Base-by-base conservation (phyloP, 2,113 vertebrate species). In the Salvator merianae region DNA sequence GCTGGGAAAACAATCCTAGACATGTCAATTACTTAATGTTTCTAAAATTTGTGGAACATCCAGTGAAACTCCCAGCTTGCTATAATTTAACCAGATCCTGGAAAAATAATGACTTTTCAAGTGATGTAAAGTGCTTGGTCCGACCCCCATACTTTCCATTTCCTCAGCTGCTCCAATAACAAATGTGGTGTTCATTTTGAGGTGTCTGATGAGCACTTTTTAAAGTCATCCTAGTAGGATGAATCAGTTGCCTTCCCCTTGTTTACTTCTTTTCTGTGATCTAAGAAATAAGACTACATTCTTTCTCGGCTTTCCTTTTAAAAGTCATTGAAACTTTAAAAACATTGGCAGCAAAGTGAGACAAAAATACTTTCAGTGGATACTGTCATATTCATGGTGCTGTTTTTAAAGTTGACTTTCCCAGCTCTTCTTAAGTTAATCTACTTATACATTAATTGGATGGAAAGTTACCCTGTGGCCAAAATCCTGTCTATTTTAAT, bases 11-110 rank as follows among this genome's bases (percentile, higher is more conserved):
- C 77, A 75, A 85, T 68, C 30, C 70, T 78, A 81, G 71, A 69
- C 78, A 75, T 40, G 59, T 63, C 71, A 75, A 75, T 84, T 77
- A 84, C 74, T 78, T 84, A 55, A 84, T 76, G 78, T 75, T 81
- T 81, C 84, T 76, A 86, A 81, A 81, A 86, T 81, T 12, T 30
- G 47, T 66, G 28, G 62, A 76, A 81, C 71, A 86, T 74, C 62
- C 34, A 85, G 69, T 85, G 73, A 74, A 72, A 79, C 24, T 80
- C 43, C 80, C 50, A 68, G 43, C 43, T 81, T 85, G 78, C 43
- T 81, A 75, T 59, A 75, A 28, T 76, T 28, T 83, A 68, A 53
- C 38, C 62, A 66, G 40, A 65, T 30, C 62, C 69, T 75, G 77
- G 84, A 59, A 75, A 86, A 86, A 86, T 80, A 79, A 75, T 53